These are phyloP conservation scores for Sorex maritimensis DNA, from an alignment of 2,797 vertebrate species.

Conservation along the genomic window DNA sequence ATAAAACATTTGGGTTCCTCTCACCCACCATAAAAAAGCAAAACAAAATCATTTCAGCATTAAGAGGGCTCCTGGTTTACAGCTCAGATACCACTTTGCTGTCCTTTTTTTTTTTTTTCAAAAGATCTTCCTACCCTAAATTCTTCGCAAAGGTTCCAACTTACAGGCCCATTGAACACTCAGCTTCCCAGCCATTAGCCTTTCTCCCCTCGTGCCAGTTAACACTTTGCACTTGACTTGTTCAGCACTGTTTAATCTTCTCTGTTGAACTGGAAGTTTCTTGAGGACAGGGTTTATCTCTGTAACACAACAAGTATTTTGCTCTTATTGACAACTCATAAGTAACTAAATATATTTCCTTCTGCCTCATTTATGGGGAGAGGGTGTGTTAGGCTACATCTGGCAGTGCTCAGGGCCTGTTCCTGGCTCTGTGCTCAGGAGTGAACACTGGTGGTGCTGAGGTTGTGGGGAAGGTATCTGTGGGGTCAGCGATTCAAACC, in stretches of 20 bases:
- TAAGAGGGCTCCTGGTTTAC: too few species aligned
- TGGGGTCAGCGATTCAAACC: too few species aligned
- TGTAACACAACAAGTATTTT: background rate
- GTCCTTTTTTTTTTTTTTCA: too few species aligned
- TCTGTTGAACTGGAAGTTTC: slow-evolving; percentile 34
- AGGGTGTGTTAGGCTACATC: too few species aligned
- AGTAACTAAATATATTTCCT: background rate
- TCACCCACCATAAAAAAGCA: too few species aligned
- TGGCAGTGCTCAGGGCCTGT: too few species aligned
- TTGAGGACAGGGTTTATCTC: background rate
- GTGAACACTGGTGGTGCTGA: too few species aligned
- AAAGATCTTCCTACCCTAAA: slow-evolving; percentile 18
- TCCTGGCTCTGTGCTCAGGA: too few species aligned
- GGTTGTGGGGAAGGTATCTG: too few species aligned
- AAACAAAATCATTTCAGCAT: too few species aligned
- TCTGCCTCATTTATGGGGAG: background rate
- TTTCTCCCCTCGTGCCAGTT: background rate
- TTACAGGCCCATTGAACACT: background rate
- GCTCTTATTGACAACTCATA: slow-evolving; percentile 5
- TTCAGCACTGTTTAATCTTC: slow-evolving; percentile 32
- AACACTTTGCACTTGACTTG: slow-evolving; percentile 1
- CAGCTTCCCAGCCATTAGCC: background rate
- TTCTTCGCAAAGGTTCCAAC: background rate
- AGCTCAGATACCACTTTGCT: too few species aligned
- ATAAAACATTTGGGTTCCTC: too few species aligned